Conservation (phyloP, 1,140 invertebrate genomes). For the Ladona fulva region DNA sequence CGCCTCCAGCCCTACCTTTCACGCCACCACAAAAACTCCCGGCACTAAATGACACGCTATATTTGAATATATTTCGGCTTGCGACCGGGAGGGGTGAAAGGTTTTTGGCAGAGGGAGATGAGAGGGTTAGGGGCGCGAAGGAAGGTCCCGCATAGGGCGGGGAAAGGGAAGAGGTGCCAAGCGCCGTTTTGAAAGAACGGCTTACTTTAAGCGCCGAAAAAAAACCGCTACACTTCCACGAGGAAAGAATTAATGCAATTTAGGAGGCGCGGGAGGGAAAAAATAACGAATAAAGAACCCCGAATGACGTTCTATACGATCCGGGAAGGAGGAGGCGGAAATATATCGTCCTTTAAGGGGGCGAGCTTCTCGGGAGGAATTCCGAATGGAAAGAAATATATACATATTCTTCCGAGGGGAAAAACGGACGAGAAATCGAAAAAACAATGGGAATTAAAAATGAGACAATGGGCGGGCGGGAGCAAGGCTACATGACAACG, state of each 20-base stretch:
- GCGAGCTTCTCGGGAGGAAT: background rate
- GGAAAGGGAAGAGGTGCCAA: background rate
- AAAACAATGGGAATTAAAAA: too few species aligned
- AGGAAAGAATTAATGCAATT: background rate
- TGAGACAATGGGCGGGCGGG: too few species aligned
- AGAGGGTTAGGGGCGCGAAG: background rate
- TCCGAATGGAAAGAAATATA: background rate
- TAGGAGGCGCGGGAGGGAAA: background rate
- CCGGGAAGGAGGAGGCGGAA: background rate
- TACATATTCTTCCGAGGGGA: background rate
- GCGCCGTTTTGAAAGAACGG: background rate
- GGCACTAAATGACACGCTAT: slow-evolving; percentile 4
- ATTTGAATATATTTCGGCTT: slow-evolving; percentile 2
- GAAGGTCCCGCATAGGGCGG: background rate
- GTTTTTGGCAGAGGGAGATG: background rate
- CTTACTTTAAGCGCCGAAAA: background rate
- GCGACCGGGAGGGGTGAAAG: background rate
- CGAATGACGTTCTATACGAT: background rate
- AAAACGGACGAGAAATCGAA: too few species aligned
- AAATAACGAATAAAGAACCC: background rate
- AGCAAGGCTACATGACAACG: too few species aligned
- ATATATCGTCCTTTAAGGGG: background rate
- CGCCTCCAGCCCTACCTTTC: background rate
- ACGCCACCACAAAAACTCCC: background rate
- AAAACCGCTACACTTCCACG: background rate